Evolutionary conservation across 2,888 invertebrate genomes (phyloP).

Genomic region (Crioceris asparagi): DNA sequence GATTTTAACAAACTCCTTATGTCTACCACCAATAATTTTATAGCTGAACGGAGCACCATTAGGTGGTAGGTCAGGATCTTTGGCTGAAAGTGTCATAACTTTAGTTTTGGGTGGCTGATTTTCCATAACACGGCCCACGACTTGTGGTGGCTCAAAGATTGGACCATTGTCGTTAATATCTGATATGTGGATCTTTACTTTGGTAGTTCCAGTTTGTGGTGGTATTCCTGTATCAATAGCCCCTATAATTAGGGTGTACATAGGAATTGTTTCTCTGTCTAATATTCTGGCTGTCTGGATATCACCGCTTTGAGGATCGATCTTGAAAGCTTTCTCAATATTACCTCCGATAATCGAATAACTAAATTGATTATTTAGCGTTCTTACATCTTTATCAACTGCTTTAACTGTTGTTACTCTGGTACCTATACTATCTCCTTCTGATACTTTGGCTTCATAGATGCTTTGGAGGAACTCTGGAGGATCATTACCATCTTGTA

Average conservation of each 20-base stretch:
- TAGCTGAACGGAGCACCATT: conserved; percentile 88
- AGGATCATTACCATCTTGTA: conserved; percentile 94
- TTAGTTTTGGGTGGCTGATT: conserved; percentile 77
- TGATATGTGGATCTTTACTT: conserved; percentile 65
- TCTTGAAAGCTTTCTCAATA: conserved; percentile 70
- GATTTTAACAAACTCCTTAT: conserved; percentile 63
- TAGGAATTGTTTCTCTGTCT: conserved; percentile 69
- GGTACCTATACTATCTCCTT: conserved; percentile 66
- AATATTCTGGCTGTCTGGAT: conserved; percentile 65
- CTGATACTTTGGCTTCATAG: conserved; percentile 72
- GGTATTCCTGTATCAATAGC: conserved; percentile 84
- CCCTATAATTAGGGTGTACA: conserved; percentile 68
- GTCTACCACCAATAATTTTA: conserved; percentile 64
- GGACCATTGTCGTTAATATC: conserved; percentile 95
- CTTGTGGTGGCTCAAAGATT: conserved; percentile 58
- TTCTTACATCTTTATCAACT: conserved; percentile 80
- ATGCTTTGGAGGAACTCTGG: conserved; percentile 75
- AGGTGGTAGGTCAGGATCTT: conserved; percentile 79
- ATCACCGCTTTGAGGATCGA: conserved; percentile 77
- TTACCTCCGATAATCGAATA: conserved; percentile 84
- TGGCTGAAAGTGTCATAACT: conserved; percentile 75
- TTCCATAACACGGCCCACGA: conserved; percentile 71
- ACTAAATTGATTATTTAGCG: conserved; percentile 85
- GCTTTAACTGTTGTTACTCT: conserved; percentile 71
- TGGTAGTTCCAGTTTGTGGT: conserved; percentile 84